Evolutionary conservation across 92 coral and sea anemone genomes (phyloP).

Genomic region (Plumapathes pennacea): DNA sequence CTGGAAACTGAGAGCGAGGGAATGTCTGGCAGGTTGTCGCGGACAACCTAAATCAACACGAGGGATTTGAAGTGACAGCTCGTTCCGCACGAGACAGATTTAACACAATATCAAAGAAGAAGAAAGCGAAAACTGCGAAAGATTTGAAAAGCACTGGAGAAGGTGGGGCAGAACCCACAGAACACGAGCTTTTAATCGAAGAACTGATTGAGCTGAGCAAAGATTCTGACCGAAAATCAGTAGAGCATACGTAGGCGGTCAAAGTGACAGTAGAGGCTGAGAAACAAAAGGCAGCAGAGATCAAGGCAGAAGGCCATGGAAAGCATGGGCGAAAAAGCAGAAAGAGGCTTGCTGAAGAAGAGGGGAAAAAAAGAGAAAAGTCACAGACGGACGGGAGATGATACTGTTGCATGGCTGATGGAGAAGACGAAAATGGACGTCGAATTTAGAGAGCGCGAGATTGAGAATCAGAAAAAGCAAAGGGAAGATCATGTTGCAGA

Average conservation of each 20-base stretch:
- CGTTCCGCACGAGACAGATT: constrained; percentile 23
- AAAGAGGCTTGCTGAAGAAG: constrained; percentile 8
- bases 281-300: constrained; percentile 12
- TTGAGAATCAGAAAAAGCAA: not conserved
- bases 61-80: constrained; percentile 4
- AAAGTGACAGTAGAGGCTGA: constrained; percentile 9
- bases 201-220: constrained; percentile 16
- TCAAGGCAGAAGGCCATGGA: constrained; percentile 34
- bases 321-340: constrained; percentile 17
- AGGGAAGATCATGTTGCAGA: not conserved
- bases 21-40: constrained; percentile 31
- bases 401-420: constrained; percentile 15
- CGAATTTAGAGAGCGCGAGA: not conserved
- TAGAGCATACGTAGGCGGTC: not conserved
- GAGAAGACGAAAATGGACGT: constrained; percentile 7
- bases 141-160: constrained; percentile 29
- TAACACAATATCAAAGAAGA: constrained; percentile 12
- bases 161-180: constrained; percentile 30
- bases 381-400: constrained; percentile 2
- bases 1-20: constrained; percentile 25
- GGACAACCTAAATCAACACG: not conserved
- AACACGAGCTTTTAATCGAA: constrained; percentile 19
- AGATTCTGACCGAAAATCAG: constrained; percentile 6
- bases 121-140: not conserved
- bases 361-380: constrained; percentile 13